Base-by-base conservation (phyloP, 2,797 vertebrate species). In the Pelochelys cantorii region DNA sequence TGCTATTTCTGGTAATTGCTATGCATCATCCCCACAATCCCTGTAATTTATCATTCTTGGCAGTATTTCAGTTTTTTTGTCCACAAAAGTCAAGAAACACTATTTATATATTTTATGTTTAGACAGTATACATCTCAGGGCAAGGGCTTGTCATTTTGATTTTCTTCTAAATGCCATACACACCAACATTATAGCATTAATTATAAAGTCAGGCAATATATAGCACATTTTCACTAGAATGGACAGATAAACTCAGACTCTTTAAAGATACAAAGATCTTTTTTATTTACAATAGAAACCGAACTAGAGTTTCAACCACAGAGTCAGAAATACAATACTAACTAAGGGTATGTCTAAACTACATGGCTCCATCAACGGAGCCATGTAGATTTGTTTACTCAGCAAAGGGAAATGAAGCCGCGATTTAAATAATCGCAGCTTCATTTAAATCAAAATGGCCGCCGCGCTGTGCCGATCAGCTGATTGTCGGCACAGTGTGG, bases 281-380 rank as follows among this genome's bases (percentile, higher is more conserved):
- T 62, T 90, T 87, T 9, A 12, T 34, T 71, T 52, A 31, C 54
- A 91, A 83, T 27, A 93, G 68, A 84, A 91, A 85, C 5, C 42
- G 55, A 81, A 20, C 0, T n/a, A 68, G 4, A 83, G 48, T 20
- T 94, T 85, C 57, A 79, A 8, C 37, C 84, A 48, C 55, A 86
- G 55, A 55, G 37, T 94, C 74, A 0, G 4, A 91, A 88, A 83
- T 59, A 77, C 18, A 71, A 37, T 22, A 42, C 34, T 48, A 84
- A 25, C 55, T 31, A 48, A 48, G 42, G 42, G 42, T 48, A 48
- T 8, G 42, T 48, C 42, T 48, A 48, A 48, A 48, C 42, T 48
- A 48, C 42, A 48, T 48, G 42, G 42, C 42, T 48, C 42, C 42
- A 5, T 48, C 42, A 8, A 48, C 7, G 42, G 42, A 48, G 42